A percentile compares a stretch with the other conserved stretches of the same genome.
phyloP scores from a whole-genome alignment of 2,113 vertebrate species.

The Anguilla japonica region DNA sequence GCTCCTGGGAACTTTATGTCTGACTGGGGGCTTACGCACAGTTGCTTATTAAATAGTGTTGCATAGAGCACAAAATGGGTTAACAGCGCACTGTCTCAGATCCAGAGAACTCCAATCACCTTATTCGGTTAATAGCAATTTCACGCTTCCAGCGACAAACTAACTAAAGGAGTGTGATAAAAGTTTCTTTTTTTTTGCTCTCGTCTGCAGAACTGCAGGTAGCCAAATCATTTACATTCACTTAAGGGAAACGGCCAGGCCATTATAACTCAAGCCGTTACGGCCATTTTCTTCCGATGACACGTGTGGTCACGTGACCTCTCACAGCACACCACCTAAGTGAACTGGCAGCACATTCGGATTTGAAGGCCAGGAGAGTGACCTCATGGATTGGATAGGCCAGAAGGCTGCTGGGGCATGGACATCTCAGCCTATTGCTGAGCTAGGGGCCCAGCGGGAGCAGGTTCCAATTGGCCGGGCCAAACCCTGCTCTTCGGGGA shows the following conservation, averaged over 20 bases:
- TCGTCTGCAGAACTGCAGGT: background rate
- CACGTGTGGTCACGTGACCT: background rate
- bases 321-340: background rate
- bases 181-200: background rate
- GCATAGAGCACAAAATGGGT: background rate
- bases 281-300: background rate
- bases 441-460: background rate
- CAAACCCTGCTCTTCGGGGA: background rate
- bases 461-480: background rate
- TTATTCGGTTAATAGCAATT: background rate
- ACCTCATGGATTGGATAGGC: background rate
- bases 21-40: background rate
- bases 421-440: background rate
- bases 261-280: background rate
- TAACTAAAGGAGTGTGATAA: background rate
- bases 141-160: background rate
- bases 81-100: background rate
- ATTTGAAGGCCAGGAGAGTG: conserved; percentile 2
- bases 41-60: background rate
- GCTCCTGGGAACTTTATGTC: background rate
- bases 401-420: background rate
- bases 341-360: background rate
- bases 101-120: background rate
- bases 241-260: background rate
- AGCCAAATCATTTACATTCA: background rate